These are phyloP conservation scores for Xestia rhomboidea DNA, from an alignment of 2,888 invertebrate genomes.

Conservation along the genomic window DNA sequence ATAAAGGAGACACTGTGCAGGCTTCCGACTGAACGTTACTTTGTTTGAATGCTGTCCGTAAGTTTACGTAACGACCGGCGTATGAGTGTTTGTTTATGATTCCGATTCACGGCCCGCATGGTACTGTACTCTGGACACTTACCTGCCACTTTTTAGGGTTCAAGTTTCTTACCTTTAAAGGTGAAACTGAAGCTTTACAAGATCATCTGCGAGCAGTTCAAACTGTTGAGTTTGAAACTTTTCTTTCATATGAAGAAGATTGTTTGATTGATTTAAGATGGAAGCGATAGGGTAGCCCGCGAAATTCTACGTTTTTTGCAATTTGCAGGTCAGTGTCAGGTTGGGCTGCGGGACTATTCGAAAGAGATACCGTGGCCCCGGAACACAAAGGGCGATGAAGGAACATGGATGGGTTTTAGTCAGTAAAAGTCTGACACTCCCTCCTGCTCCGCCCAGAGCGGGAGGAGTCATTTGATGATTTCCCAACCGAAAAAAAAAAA, in stretches of 20 bases:
- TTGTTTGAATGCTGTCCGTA: constrained; percentile 58
- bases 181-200: background rate
- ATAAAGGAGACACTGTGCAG: constrained; percentile 72
- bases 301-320: no score
- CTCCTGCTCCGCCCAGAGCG: no score
- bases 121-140: constrained; percentile 26
- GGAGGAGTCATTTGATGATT: no score
- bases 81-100: constrained; percentile 60
- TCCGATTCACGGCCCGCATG: constrained; percentile 40
- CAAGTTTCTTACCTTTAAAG: background rate
- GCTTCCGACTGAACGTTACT: constrained; percentile 65
- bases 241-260: background rate
- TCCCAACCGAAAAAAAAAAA: no score
- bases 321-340: no score
- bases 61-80: constrained; percentile 58
- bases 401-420: no score
- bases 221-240: background rate
- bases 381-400: no score
- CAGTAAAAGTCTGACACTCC: no score
- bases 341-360: no score
- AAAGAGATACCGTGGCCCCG: no score
- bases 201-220: background rate
- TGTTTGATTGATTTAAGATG: background rate
- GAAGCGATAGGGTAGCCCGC: no score
- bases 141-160: background rate